Base-by-base conservation (phyloP, 2,888 invertebrate genomes). In the Lasioglossum marginatum region DNA sequence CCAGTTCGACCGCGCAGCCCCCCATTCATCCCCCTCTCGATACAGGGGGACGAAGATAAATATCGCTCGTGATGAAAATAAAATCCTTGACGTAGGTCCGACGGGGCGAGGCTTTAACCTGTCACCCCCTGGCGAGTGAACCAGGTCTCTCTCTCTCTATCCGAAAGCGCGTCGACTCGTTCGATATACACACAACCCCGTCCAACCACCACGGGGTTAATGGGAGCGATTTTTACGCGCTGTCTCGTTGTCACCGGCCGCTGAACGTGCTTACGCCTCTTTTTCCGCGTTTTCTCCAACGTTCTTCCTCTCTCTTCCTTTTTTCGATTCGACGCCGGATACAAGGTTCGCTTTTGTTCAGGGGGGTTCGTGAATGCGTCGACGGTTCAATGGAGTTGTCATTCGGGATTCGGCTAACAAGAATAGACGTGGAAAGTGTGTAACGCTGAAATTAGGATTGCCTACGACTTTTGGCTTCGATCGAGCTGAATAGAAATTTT, bases 11-110 rank as follows among this genome's bases (percentile, higher is more conserved):
- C 79, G 77, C 77, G 70, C 68, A 77, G 43, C 79, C 86, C 19
- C 79, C 73, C 86, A 86, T 89, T 87, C 88, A 85, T 66, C 76
- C 37, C 74, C 71, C 81, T 83, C 83, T 86, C 86, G 81, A 87
- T 83, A 68, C 82, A 43, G 77, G 70, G 73, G 88, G 79, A 88
- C 79, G 87, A 87, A 89, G 90, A 91, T 93, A 92, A 92, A 92
- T 91, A 92, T 92, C 91, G 89, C 78, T 80, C 87, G 90, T 91
- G 92, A 93, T 91, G 90, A 91, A 90, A 91, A 92, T 91, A 91
- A 92, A 92, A 92, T 92, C 85, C 86, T 88, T 91, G 91, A 91
- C 85, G 85, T 87, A 90, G 91, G 90, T 90, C 82, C 82, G 87
- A 89, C 85, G 81, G 80, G 60, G 79, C 79, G 63, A 77, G 79